Base-by-base conservation (phyloP, 2,888 invertebrate species). In the Plusia festucae region DNA sequence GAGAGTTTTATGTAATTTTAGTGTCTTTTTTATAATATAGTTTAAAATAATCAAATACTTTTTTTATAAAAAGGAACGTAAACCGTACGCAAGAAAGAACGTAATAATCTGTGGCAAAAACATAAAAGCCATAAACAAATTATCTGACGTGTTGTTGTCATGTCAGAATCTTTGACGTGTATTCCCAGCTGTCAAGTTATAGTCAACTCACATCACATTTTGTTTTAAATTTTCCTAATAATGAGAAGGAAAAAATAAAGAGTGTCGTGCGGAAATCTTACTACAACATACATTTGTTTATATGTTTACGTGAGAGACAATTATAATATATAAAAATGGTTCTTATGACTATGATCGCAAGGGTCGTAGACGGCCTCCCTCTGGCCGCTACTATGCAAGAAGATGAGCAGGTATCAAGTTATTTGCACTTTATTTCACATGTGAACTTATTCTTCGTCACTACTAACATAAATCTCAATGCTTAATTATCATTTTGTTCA, bases 341-440 rank as follows among this genome's bases (percentile, higher is more conserved):
- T 91, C 93, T 99, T 88, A 97, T 99, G 96, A 99, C 99, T 73
- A 98, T 99, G 98, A 99, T 99, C 87, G 99, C 99, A 27, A 96
- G 99, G 84, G 97, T 99, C 83, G 97, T 97, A 82, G 99, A 99
- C 94, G 99, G 99, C 34, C 96, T 99, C 78, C 99, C 99, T 62
- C 94, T 99, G 83, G 98, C 99, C 69, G 99, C 99, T 64, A 99
- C 99, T 61, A 98, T 99, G 97, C 99, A 99, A 94, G 99, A 99
- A 92, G 99, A 99, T 89, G 99, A 99, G 93, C 98, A 99, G 97
- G 99, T 99, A 95, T 76, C 65, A 58, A 40, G 44, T 34, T 73
- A 60, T 67, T 77, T 62, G 54, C 8, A 54, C 8, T 57, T 11
- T 51, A 53, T 1, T 65, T 59, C 53, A 68, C 34, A 9, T 16